Evolutionary conservation across 2,113 vertebrate genomes (phyloP), one percentile per base, ranked within the genome.

Genomic region (Cyanistes caeruleus): DNA sequence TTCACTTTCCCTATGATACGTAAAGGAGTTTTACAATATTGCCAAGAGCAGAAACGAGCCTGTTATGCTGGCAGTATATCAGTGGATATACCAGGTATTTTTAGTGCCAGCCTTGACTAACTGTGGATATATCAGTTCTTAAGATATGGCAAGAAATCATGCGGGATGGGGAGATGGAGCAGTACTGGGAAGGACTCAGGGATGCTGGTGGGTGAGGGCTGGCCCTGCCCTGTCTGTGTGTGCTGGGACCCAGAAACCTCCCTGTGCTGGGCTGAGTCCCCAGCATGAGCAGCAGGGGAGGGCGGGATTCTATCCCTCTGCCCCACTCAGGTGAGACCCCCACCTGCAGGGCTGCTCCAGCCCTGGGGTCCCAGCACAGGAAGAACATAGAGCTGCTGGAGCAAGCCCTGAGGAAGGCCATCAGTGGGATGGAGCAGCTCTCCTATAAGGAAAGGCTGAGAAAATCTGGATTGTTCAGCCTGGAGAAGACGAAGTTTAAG

Each of bases 201-300:
- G 37, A 13, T 76, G 53, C 44, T 68, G 62, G 5, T 35, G 44
- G 21, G 11, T 35, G 69, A 74, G 59, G 28, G 59, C 53, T 76
- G 72, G 62, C 33, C 44, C 21, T 58, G 52, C 30, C 35, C 70
- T 11, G 24, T 28, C 43, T 0, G 0, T 44, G 20, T 62, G 27
- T 62, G 39, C 39, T 0, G 1, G 48, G 56, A 37, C 48, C 25
- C 43, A 58, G 35, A 58, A 30, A 30, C 6, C 35, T 46, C 30
- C 43, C 10, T 30, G 43, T 43, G 72, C 84, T 68, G 84, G 53
- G 62, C 72, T 68, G 84, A 86, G 27, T 35, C 62, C 46, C 21
- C 60, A 56, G 41, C 0, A 0, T 13, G 43, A 15, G 20, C 60
- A 85, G 51, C 51, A 49, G 43, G 43, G 70, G 8, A 51, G 21